Base-by-base conservation (phyloP, 2,888 invertebrate species). In the Limenitis arthemis region DNA sequence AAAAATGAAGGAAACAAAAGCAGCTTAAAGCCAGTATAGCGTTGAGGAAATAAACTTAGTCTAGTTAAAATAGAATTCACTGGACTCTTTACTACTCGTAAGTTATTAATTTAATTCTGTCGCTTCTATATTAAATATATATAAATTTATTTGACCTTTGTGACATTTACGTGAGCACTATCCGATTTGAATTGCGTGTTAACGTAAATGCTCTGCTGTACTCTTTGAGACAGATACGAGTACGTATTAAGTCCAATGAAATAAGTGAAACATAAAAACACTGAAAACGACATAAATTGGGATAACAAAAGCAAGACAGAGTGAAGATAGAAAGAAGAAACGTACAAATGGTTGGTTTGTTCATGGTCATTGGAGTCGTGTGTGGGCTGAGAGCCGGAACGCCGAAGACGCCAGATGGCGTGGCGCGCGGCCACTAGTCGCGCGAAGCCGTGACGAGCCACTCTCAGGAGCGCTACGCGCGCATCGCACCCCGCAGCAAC, bases 401-500 rank as follows among this genome's bases (percentile, higher is more conserved):
- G 84, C 71, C 90, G 86, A 75, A 90, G 87, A 72, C 90, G 88
- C 90, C 90, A 90, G 88, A 91, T 88, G 88, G 90, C 90, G 87
- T 90, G 89, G 81, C 90, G 89, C 67, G 90, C 90, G 79, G 90
- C 90, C 88, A 90, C 90, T 75, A 91, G 89, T 81, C 90, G 89
- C 78, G 89, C 90, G 80, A 91, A 88, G 67, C 89, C 89, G 89
- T 90, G 89, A 67, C 89, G 89, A 87, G 90, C 90, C 90, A 90
- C 89, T 68, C 71, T 85, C 72, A 74, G 64, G 70, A 70, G 76
- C 81, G 76, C 81, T 79, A 78, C 63, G 63, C 77, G 80, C 80
- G 77, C 79, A 77, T 79, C 62, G 47, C 64, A 59, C 53, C 53
- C 69, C 59, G 47, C 60, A 53, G 70, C 73, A 74, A 77, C 77